A percentile compares a stretch with the other conserved stretches of the same genome.
These are phyloP conservation scores for Rallus crepitans DNA, from an alignment of 2,797 vertebrate species.

Conservation along the genomic window DNA sequence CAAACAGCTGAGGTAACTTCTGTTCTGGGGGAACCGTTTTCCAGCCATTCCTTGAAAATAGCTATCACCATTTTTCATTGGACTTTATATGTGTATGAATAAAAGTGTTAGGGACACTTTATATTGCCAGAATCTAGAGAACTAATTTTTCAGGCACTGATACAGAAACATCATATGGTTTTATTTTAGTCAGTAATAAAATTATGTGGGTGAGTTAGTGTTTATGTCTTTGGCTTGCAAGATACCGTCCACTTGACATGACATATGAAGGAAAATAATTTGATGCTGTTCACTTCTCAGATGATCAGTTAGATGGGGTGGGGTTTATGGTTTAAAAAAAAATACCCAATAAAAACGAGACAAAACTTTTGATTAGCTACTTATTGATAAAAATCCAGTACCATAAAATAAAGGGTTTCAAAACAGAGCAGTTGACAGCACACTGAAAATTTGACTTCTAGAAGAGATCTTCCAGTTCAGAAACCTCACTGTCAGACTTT, in stretches of 20 bases:
- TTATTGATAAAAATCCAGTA: not conserved
- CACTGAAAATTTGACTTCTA: not conserved
- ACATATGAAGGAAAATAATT: not conserved
- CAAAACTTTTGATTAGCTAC: not conserved
- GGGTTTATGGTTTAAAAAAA: not conserved
- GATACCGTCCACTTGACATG: slow-evolving; percentile 15
- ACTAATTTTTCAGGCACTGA: slow-evolving; percentile 48
- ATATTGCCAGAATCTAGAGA: slow-evolving; percentile 16
- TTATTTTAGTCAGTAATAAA: slow-evolving; percentile 53
- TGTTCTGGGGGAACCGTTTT: slow-evolving; percentile 38
- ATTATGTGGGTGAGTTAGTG: slow-evolving; percentile 42
- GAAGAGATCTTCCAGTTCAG: not conserved
- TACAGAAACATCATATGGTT: slow-evolving; percentile 53
- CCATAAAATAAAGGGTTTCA: not conserved
- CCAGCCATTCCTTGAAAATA: slow-evolving; percentile 42
- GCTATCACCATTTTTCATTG: not conserved
- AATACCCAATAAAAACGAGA: too few species aligned
- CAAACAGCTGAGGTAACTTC: slow-evolving; percentile 61
- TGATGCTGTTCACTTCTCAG: not conserved
- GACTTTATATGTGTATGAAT: not conserved
- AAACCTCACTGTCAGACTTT: slow-evolving; percentile 40
- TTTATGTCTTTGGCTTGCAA: slow-evolving; percentile 53
- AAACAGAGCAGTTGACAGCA: not conserved
- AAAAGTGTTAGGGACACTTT: slow-evolving; percentile 28
- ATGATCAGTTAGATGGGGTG: not conserved